Percentiles rank a stretch among this genome's conserved stretches.
These are phyloP conservation scores for Tetrapedia diversipes DNA, from an alignment of 2,888 invertebrate genomes.

Conservation along the genomic window DNA sequence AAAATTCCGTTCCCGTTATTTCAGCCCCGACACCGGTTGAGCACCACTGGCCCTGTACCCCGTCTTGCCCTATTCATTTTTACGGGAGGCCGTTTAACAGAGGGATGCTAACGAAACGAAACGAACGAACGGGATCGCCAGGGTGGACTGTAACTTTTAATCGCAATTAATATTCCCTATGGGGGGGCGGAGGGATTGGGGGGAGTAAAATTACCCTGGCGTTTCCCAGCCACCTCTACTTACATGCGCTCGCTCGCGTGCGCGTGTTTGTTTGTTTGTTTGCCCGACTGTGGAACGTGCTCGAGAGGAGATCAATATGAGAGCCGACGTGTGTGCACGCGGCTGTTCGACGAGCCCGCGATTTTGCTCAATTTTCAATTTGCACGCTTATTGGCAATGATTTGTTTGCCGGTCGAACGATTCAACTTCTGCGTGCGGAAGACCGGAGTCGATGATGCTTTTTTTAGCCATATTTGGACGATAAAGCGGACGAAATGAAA, in stretches of 20 bases:
- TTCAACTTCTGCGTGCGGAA: too few species aligned
- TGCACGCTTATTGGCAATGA: slow-evolving; percentile 3
- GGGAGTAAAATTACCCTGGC: not conserved
- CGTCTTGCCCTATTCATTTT: slow-evolving; percentile 31
- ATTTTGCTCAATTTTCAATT: slow-evolving; percentile 7
- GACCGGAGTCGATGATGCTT: too few species aligned
- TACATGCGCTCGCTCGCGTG: not conserved
- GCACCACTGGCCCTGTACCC: too few species aligned
- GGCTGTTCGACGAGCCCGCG: not conserved
- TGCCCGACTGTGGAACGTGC: not conserved
- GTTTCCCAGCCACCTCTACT: slow-evolving; percentile 17
- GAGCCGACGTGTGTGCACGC: not conserved
- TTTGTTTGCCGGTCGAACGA: not conserved
- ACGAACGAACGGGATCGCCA: not conserved
- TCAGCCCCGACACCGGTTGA: not conserved
- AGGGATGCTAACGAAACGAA: not conserved
- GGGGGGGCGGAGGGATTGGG: too few species aligned
- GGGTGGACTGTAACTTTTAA: slow-evolving; percentile 22
- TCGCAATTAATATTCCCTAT: slow-evolving; percentile 32
- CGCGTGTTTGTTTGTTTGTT: slow-evolving; percentile 3
- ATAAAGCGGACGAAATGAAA: too few species aligned
- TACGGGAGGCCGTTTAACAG: slow-evolving; percentile 31
- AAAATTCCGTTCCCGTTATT: slow-evolving; percentile 9
- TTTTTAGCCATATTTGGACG: too few species aligned
- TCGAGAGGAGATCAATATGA: slow-evolving; percentile 18